These are phyloP conservation scores for Apogon talboti DNA, from an alignment of 2,797 vertebrate genomes.

Conservation along the genomic window DNA sequence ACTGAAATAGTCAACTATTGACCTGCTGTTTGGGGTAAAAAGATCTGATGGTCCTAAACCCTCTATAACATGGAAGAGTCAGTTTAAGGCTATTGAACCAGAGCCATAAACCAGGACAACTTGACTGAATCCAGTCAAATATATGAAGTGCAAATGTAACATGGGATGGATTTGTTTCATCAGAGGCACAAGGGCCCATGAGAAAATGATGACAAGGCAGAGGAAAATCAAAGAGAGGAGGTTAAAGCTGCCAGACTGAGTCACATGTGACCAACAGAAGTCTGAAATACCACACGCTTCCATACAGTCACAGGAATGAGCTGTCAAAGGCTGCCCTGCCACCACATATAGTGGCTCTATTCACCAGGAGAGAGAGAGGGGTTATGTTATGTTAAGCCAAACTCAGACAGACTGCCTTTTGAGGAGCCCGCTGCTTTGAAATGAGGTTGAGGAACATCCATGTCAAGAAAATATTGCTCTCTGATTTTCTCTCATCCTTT, in stretches of 20 bases:
- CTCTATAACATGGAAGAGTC: neutral
- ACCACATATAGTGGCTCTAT: slow-evolving; percentile 72
- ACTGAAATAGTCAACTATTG: neutral
- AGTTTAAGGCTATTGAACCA: neutral
- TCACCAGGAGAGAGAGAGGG: slow-evolving; percentile 59
- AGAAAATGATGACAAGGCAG: slow-evolving; percentile 42
- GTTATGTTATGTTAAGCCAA: slow-evolving; percentile 74
- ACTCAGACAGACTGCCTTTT: slow-evolving; percentile 78
- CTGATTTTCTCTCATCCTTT: slow-evolving; percentile 63
- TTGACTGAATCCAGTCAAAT: no score
- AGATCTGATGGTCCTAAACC: neutral
- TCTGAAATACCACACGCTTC: slow-evolving; percentile 51
- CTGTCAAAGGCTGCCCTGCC: slow-evolving; percentile 47
- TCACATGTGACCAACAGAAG: slow-evolving; percentile 44
- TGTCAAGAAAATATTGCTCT: slow-evolving; percentile 79
- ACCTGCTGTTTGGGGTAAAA: neutral
- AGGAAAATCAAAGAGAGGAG: slow-evolving; percentile 19
- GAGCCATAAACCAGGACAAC: neutral
- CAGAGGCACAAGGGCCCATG: neutral
- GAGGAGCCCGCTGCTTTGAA: slow-evolving; percentile 77
- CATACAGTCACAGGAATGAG: slow-evolving; percentile 57
- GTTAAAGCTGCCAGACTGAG: slow-evolving; percentile 38
- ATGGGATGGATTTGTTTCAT: slow-evolving; percentile 3
- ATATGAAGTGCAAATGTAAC: no score
- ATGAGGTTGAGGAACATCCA: slow-evolving; percentile 77